Conservation (phyloP, 2,888 invertebrate genomes). For the Parapristionchus giblindavisi region DNA sequence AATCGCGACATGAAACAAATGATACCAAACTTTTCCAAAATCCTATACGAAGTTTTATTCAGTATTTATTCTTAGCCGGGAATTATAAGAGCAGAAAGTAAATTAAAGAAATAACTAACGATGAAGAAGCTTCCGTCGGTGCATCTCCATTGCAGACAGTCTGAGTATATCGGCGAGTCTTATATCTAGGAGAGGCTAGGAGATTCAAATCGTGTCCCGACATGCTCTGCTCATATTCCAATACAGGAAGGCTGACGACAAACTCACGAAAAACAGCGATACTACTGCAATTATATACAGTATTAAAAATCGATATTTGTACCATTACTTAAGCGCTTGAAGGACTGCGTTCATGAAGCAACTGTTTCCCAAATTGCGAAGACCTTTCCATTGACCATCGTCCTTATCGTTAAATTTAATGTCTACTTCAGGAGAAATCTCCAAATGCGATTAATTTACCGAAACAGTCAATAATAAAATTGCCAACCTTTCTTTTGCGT, state of each 20-base stretch:
- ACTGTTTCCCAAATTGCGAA: slow-evolving; percentile 84
- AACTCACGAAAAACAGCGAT: slow-evolving; percentile 85
- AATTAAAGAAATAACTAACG: slow-evolving; percentile 6
- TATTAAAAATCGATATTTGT: background rate
- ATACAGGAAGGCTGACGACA: slow-evolving; percentile 81
- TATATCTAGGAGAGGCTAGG: background rate
- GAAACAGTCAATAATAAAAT: background rate
- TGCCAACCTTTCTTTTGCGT: slow-evolving; percentile 40
- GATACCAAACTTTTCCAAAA: too few relatives aligned
- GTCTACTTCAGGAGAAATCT: background rate
- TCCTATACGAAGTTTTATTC: too few relatives aligned
- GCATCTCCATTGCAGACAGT: background rate
- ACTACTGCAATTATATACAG: slow-evolving; percentile 75
- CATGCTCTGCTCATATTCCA: slow-evolving; percentile 74
- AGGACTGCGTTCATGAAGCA: slow-evolving; percentile 88
- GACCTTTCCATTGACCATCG: slow-evolving; percentile 71
- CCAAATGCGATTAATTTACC: background rate
- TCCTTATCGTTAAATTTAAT: background rate
- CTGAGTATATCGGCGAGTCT: background rate
- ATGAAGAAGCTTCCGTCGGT: background rate
- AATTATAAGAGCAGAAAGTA: too few relatives aligned
- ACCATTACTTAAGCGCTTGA: slow-evolving; percentile 78
- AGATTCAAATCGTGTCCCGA: background rate
- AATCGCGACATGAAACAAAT: too few relatives aligned
- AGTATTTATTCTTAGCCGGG: too few relatives aligned